Evolutionary conservation across 1,140 invertebrate genomes (phyloP).

Genomic region (Drosophila chauvacae): DNA sequence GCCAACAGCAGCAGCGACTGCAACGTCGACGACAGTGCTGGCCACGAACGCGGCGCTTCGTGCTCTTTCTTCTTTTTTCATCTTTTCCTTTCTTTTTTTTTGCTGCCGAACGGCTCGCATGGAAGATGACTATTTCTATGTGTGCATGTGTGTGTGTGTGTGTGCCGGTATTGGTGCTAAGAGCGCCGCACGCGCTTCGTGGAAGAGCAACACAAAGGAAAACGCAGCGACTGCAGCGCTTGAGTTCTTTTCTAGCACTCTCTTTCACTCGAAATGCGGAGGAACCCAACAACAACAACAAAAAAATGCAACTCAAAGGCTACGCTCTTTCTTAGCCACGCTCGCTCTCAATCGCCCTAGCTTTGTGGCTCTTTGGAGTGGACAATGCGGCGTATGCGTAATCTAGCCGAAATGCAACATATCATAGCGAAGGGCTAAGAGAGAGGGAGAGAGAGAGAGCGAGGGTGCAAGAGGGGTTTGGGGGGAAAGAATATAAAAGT

Average conservation of each 20-base stretch:
- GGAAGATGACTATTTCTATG: conserved; percentile 36
- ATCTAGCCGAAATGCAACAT: conserved; percentile 47
- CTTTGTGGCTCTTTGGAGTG: conserved; percentile 19
- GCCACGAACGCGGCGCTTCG: conserved; percentile 59
- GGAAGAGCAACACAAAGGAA: conserved; percentile 54
- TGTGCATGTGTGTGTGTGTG: conserved; percentile 18
- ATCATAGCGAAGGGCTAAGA: conserved; percentile 1
- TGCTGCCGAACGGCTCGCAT: conserved; percentile 38
- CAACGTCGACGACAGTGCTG: background rate
- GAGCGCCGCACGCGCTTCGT: conserved; percentile 73
- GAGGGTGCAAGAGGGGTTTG: background rate
- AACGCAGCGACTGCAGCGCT: conserved; percentile 65
- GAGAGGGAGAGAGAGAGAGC: background rate
- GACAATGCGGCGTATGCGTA: conserved; percentile 76
- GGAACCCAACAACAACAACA: background rate
- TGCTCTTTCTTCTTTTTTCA: conserved; percentile 8
- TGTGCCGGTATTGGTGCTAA: conserved; percentile 54
- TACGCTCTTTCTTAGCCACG: background rate
- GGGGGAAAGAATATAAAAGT: background rate
- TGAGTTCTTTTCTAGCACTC: conserved; percentile 24
- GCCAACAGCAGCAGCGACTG: conserved; percentile 25
- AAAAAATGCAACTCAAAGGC: conserved; percentile 17
- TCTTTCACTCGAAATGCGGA: background rate
- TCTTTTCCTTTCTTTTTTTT: conserved; percentile 8
- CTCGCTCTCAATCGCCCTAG: background rate